Evolutionary conservation across 92 coral and sea anemone genomes (phyloP), one percentile per base, ranked within the genome.

Genomic region (Parazoanthus swiftii): DNA sequence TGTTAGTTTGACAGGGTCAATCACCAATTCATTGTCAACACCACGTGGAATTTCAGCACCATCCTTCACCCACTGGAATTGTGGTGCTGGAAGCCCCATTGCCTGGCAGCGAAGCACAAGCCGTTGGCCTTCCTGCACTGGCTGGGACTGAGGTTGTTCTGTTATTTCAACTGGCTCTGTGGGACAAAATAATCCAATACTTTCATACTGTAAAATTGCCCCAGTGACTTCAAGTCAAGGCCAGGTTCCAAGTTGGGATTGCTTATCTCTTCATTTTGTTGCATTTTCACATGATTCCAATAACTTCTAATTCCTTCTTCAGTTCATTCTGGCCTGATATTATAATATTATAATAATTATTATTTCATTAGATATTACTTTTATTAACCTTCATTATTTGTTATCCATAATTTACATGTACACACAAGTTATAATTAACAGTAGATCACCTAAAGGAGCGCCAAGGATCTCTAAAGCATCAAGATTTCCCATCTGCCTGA

Each of bases 21-120:
- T 85, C 14, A 81, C 91, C 65, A 97, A 86, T 25, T 89, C 93
- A 50, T 77, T 91, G 51, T 91, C 93, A 42, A 89, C 85, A n/a
- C 96, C 99, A 79, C 86, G 90, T 15, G 91, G 97, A 14, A 97
- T 73, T 37, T 81, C 91, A 38, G 77, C 89, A 63, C 95, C 95
- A 78, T 97, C 90, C 85, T 90, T 95, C 29, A 91, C 86, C 99
- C 99, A 97, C 84, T 92, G 92, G 80, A 85, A 95, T 35, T 74
- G 85, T 37, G 99, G 99, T 11, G 94, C 85, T 3, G 99, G 99
- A 76, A 89, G 93, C 10, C 99, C 99, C 81, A 59, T 81, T 23
- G 98, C 99, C 46, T 74, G 91, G 81, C 96, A 92, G 7, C 74
- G 84, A 10, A 97, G 81, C 26, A 86, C 90, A 6, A 92, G 86